Percentiles rank a stretch among this genome's conserved stretches.
phyloP scores from a whole-genome alignment of 2,888 invertebrate genomes.

The Lepetodrilus schrolli region DNA sequence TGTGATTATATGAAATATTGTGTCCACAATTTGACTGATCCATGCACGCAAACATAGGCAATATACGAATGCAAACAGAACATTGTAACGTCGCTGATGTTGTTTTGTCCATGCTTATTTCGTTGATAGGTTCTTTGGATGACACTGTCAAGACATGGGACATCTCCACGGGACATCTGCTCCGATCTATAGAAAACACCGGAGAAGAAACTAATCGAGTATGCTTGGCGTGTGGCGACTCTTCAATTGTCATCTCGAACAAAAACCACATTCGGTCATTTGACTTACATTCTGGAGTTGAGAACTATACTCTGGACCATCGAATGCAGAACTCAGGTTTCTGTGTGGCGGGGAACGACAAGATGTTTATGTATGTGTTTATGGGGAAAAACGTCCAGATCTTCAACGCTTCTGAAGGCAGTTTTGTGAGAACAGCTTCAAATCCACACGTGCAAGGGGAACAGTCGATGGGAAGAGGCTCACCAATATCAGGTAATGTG shows the following conservation, averaged over 20 bases:
- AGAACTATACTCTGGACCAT: background rate
- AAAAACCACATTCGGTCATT: background rate
- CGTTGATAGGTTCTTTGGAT: constrained; percentile 59
- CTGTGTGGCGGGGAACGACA: background rate
- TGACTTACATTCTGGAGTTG: constrained; percentile 2
- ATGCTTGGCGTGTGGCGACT: background rate
- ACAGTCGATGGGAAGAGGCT: background rate
- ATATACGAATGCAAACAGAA: too few species aligned
- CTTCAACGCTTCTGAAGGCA: background rate
- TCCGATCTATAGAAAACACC: constrained; percentile 45
- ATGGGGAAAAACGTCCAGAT: background rate
- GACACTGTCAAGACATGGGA: constrained; percentile 59
- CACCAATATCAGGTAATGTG: too few species aligned
- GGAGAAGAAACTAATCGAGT: constrained; percentile 36
- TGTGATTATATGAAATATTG: too few species aligned
- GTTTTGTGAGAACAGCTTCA: background rate
- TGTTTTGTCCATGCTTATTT: too few species aligned
- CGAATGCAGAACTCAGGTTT: background rate
- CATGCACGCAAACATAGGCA: background rate
- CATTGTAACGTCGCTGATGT: too few species aligned
- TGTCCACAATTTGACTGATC: background rate
- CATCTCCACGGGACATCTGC: constrained; percentile 45
- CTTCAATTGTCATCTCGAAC: background rate
- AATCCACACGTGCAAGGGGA: background rate
- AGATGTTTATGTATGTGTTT: background rate